phyloP scores from a whole-genome alignment of 2,888 invertebrate genomes.

The Phanerotoma sp. region DNA sequence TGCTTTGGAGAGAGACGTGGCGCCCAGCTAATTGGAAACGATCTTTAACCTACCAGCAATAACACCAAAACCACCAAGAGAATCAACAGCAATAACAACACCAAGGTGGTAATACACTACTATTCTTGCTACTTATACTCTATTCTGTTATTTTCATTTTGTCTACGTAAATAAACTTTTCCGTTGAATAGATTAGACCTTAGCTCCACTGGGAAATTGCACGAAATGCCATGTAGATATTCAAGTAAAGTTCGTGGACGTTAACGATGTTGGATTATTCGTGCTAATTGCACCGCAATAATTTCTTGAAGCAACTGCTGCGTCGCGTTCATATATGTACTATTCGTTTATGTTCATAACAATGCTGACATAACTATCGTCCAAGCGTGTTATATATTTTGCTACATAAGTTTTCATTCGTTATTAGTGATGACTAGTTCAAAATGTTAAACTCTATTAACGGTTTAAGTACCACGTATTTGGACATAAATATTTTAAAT shows the following conservation, averaged over 20 bases:
- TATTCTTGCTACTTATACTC: not conserved
- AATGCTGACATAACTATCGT: too few relatives aligned
- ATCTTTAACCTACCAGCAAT: slow-evolving; percentile 7
- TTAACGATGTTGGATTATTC: slow-evolving; percentile 21
- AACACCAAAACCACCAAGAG: not conserved
- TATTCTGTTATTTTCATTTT: not conserved
- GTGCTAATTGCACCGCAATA: slow-evolving; percentile 20
- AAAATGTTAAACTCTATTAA: too few relatives aligned
- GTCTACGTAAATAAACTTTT: not conserved
- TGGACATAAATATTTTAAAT: too few relatives aligned
- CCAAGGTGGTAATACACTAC: not conserved
- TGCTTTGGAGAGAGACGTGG: not conserved
- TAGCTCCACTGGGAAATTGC: slow-evolving; percentile 9
- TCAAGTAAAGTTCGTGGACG: slow-evolving; percentile 18
- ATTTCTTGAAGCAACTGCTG: slow-evolving; percentile 8
- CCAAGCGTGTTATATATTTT: not conserved
- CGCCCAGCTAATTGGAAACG: slow-evolving; percentile 18
- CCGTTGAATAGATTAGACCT: slow-evolving; percentile 5
- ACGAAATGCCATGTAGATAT: slow-evolving; percentile 15
- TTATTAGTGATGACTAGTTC: too few relatives aligned
- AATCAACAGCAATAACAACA: too few relatives aligned
- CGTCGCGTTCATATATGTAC: not conserved
- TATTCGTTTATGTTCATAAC: not conserved
- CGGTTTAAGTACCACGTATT: too few relatives aligned
- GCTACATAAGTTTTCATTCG: not conserved